Evolutionary conservation across 2,888 invertebrate species (phyloP).

Genomic region (Chesias legatella): DNA sequence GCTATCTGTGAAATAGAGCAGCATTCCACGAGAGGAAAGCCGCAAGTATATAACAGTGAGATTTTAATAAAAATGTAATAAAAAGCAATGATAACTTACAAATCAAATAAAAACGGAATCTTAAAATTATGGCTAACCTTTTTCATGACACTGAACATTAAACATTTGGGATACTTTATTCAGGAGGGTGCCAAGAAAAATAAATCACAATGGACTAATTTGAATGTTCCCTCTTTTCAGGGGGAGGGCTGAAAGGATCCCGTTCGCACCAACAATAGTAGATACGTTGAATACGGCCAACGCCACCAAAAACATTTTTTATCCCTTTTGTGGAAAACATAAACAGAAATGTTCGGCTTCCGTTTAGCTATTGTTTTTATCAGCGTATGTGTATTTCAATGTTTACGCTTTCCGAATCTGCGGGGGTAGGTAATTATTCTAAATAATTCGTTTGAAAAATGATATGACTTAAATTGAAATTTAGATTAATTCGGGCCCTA

Average conservation of each 20-base stretch:
- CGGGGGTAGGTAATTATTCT: conserved; percentile 34
- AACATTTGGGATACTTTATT: conserved; percentile 45
- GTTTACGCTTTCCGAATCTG: conserved; percentile 36
- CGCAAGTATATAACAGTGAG: no score
- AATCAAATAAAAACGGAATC: conserved; percentile 25
- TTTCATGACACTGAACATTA: conserved; percentile 50
- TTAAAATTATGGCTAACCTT: conserved; percentile 30
- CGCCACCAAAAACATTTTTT: conserved; percentile 40
- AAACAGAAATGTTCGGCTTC: conserved; percentile 64
- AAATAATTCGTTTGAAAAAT: no score
- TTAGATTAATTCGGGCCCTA: no score
- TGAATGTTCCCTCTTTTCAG: conserved; percentile 66
- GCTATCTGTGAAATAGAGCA: no score
- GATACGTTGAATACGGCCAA: conserved; percentile 51
- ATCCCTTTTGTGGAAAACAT: conserved; percentile 57
- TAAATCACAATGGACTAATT: conserved; percentile 70
- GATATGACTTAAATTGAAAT: no score
- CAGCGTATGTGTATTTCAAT: conserved; percentile 50
- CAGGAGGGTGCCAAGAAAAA: conserved; percentile 53
- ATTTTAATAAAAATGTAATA: conserved; percentile 2
- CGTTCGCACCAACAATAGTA: conserved; percentile 61
- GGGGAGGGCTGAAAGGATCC: conserved; percentile 58
- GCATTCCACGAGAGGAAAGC: no score
- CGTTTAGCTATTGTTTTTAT: conserved; percentile 59
- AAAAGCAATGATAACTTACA: conserved; percentile 14